Evolutionary conservation across 1,140 invertebrate species (phyloP).

Genomic region (Phortica variegata): DNA sequence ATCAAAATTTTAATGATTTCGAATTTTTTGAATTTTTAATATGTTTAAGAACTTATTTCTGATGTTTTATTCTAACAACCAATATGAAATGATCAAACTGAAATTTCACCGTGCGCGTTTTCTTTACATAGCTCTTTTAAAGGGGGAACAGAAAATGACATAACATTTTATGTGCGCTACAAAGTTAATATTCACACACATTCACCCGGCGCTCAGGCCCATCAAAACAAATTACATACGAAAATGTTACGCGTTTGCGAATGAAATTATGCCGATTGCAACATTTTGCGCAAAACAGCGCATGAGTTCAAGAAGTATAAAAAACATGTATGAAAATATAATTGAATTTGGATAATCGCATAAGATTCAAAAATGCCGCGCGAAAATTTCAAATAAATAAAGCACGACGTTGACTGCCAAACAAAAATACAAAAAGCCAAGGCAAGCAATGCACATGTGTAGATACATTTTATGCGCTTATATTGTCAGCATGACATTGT

Average conservation of each 20-base stretch:
- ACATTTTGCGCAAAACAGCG: too few species aligned
- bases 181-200: too few species aligned
- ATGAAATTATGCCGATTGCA: too few species aligned
- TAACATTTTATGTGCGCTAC: too few species aligned
- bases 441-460: too few species aligned
- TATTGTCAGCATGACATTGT: constrained; percentile 47
- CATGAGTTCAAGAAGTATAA: constrained; percentile 36
- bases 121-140: too few species aligned
- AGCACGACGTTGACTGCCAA: constrained; percentile 17
- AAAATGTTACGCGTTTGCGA: too few species aligned
- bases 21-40: neutral
- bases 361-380: constrained; percentile 16
- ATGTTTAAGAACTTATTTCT: neutral
- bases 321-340: constrained; percentile 2
- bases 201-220: too few species aligned
- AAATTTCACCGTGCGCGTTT: neutral
- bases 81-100: neutral
- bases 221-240: neutral
- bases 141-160: too few species aligned
- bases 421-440: constrained; percentile 45
- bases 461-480: constrained; percentile 41
- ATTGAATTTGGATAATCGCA: constrained; percentile 6
- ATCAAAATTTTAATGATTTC: neutral
- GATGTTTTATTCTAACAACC: neutral
- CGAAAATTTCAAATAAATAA: neutral